These are phyloP conservation scores for Vannuccia rotundouncinata DNA, from an alignment of 2,888 invertebrate species.

Conservation along the genomic window DNA sequence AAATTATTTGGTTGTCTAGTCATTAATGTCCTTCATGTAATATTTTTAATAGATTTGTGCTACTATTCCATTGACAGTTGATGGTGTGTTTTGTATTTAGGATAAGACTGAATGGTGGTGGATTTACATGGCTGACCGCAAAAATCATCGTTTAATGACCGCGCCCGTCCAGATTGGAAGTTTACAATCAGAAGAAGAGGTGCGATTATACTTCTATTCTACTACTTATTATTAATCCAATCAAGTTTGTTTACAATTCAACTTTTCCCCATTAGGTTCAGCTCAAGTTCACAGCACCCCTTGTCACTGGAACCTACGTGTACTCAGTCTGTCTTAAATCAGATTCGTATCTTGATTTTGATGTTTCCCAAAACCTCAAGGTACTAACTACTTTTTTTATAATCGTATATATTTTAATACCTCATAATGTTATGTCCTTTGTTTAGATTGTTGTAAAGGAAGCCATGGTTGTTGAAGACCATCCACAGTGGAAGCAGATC, in stretches of 20 bases:
- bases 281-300: conserved; percentile 89
- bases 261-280: conserved; percentile 60
- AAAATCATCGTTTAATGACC: conserved; percentile 79
- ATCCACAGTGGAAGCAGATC: conserved; percentile 27
- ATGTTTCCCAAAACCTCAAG: conserved; percentile 61
- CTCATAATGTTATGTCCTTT: too few relatives aligned
- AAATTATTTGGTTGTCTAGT: too few relatives aligned
- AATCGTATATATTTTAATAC: too few relatives aligned
- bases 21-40: too few relatives aligned
- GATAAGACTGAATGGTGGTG: conserved; percentile 99
- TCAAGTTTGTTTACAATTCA: too few relatives aligned
- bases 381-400: conserved; percentile 6
- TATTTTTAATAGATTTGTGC: too few relatives aligned
- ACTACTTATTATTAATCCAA: conserved; percentile 22
- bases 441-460: conserved; percentile 20
- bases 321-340: conserved; percentile 83
- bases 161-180: conserved; percentile 88
- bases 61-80: too few relatives aligned
- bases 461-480: conserved; percentile 23
- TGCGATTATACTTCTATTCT: conserved; percentile 56
- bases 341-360: conserved; percentile 93
- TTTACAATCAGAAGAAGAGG: conserved; percentile 77
- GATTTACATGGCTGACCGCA: conserved; percentile 93
- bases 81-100: too few relatives aligned
- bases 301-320: conserved; percentile 82